Evolutionary conservation across 2,113 vertebrate genomes (phyloP), one percentile per base, ranked within the genome.

Genomic region (Gobiocypris rarus): DNA sequence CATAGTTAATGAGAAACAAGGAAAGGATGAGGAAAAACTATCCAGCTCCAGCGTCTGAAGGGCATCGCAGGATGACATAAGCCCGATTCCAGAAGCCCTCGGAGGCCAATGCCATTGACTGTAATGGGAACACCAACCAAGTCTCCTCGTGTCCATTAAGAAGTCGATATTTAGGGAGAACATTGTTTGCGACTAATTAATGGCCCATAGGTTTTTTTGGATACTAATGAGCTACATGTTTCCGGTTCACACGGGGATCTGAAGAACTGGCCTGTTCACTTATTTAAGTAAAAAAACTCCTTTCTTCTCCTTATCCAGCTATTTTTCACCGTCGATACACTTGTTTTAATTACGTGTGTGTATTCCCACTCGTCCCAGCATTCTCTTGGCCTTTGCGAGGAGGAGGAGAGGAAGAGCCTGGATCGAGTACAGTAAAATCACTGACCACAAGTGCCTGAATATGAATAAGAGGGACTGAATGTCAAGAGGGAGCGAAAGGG

Each of bases 171-270:
- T 90, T 74, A 87, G 84, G 85, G 80, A 89, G 92, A 93, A 94
- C 92, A 92, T 91, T 89, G 91, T 94, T 93, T 91, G 91, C 79
- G 86, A 84, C 92, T 94, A 94, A 95, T 95, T 94, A 94, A 94
- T 94, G 92, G 85, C 45, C 85, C 58, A 73, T 9, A 54, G 63
- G 75, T 88, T 81, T 91, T 31, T 92, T 92, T 82, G 88, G 87
- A 83, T 88, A 28, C 85, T 88, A 90, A 93, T 89, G 92, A 93
- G 91, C 88, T 89, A 89, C 90, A 89, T 87, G 87, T 91, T 93
- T 90, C 84, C 83, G 88, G 90, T 91, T 92, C 89, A 65, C 84
- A 54, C 28, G 77, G 91, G 88, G 88, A 90, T 89, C 87, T 89
- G 45, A 48, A 48, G 45, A 13, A 48, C 45, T 3, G 43, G 41